Evolutionary conservation across 2,888 invertebrate species (phyloP).

Genomic region (Trissolcus brochymenae): DNA sequence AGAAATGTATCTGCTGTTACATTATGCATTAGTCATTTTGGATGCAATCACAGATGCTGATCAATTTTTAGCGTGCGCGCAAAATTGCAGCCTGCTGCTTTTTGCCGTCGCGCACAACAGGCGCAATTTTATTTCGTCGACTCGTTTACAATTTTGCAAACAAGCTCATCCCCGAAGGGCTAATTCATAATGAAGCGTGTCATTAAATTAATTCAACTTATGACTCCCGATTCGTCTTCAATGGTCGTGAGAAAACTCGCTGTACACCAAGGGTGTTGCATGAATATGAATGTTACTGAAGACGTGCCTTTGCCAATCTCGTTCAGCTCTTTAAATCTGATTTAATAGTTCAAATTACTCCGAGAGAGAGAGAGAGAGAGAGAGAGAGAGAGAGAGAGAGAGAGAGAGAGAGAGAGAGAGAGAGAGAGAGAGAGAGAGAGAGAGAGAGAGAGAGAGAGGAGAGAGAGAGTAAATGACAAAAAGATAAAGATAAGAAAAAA

Average conservation of each 20-base stretch:
- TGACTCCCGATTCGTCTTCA: slow-evolving; percentile 16
- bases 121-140: neutral
- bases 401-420: too few species aligned
- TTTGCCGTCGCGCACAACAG: too few species aligned
- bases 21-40: slow-evolving; percentile 1
- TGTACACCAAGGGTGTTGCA: slow-evolving; percentile 11
- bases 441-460: too few species aligned
- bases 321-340: neutral
- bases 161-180: neutral
- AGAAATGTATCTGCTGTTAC: neutral
- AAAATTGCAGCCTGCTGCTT: too few species aligned
- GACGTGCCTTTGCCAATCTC: slow-evolving; percentile 9
- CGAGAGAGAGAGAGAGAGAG: too few species aligned
- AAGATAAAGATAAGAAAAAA: too few species aligned
- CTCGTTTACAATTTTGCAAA: slow-evolving; percentile 10
- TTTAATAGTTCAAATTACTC: neutral
- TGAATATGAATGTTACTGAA: slow-evolving; percentile 15
- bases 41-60: neutral
- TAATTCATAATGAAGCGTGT: slow-evolving; percentile 14
- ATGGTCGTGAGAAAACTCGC: slow-evolving; percentile 18
- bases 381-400: too few species aligned
- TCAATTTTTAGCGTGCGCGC: neutral
- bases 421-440: too few species aligned
- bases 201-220: slow-evolving; percentile 28
- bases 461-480: too few species aligned